Base-by-base conservation (phyloP, 2,797 vertebrate genomes). In the Cynopterus sphinx region DNA sequence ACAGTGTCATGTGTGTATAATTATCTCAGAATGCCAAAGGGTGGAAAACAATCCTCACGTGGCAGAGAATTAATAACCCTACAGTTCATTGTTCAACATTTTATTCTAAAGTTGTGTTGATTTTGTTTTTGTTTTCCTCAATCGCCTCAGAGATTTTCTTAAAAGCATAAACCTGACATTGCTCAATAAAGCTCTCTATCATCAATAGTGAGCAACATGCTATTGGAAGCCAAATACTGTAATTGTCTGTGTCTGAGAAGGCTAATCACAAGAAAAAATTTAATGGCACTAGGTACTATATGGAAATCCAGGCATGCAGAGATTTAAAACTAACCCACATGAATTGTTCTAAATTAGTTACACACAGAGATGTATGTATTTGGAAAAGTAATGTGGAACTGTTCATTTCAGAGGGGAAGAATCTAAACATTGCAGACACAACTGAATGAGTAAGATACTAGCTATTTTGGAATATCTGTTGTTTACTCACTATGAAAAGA, bases 11-110 rank as follows among this genome's bases (percentile, higher is more conserved):
- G 41, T 93, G 31, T 94, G 59, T 79, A 79, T 94, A 90, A 91
- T 96, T 96, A 92, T 97, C 97, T 95, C 90, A 95, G 65, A 28
- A n/a, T 5, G 51, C 33, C 28, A 96, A 28, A 43, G 39, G 17
- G 28, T 57, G 51, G 91, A 73, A 92, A 90, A 95, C 43, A 95
- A 43, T 49, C 91, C 97, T 65, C 41, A 90, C 87, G 53, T 4
- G 67, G 70, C 92, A 96, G 81, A 91, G 51, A 95, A 92, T 89
- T 96, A 63, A 84, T 94, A 92, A 77, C 46, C 11, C 85, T 91
- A 55, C 55, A 88, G 96, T 96, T 96, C 19, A 70, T 61, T 67
- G 88, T 84, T 96, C 65, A 86, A 46, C 82, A 49, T 94, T 96
- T 67, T 81, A 33, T 67, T 91, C 84, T 81, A 84, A 85, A 95